These are phyloP conservation scores for Parotocinclus haroldoi DNA, from an alignment of 2,797 vertebrate genomes.

Conservation along the genomic window DNA sequence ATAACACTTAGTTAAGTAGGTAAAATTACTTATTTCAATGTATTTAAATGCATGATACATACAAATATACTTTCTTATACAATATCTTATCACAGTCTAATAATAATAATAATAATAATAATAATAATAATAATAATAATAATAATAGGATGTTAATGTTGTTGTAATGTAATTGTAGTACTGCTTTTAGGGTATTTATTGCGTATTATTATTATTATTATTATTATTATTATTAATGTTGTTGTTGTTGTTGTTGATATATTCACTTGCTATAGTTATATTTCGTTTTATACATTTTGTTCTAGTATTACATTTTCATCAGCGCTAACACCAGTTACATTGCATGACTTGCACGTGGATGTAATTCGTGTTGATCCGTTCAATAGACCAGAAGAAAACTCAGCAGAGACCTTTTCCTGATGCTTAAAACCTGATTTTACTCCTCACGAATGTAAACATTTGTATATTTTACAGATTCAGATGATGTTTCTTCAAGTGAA, in stretches of 20 bases:
- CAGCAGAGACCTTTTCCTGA: constrained; percentile 1
- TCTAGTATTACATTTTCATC: too few species aligned
- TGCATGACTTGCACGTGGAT: neutral
- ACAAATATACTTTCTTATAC: too few species aligned
- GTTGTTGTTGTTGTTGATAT: too few species aligned
- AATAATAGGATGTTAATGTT: neutral
- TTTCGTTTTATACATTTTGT: too few species aligned
- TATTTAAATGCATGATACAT: too few species aligned
- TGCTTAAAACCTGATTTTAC: neutral
- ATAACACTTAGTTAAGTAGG: too few species aligned
- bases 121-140: constrained; percentile 13
- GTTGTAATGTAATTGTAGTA: too few species aligned
- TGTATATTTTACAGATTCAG: constrained; percentile 80
- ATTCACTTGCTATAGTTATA: too few species aligned
- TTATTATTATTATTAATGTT: too few species aligned
- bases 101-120: constrained; percentile 14
- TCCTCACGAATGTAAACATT: constrained; percentile 5
- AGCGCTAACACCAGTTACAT: too few species aligned
- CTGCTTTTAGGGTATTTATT: too few species aligned
- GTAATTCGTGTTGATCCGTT: constrained; percentile 17
- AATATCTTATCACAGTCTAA: neutral
- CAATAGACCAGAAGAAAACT: constrained; percentile 30
- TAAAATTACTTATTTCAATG: too few species aligned
- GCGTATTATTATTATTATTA: neutral
- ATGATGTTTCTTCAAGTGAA: constrained; percentile 93